Evolutionary conservation across 2,113 vertebrate species (phyloP), one percentile per base, ranked within the genome.

Genomic region (Caloenas nicobarica): DNA sequence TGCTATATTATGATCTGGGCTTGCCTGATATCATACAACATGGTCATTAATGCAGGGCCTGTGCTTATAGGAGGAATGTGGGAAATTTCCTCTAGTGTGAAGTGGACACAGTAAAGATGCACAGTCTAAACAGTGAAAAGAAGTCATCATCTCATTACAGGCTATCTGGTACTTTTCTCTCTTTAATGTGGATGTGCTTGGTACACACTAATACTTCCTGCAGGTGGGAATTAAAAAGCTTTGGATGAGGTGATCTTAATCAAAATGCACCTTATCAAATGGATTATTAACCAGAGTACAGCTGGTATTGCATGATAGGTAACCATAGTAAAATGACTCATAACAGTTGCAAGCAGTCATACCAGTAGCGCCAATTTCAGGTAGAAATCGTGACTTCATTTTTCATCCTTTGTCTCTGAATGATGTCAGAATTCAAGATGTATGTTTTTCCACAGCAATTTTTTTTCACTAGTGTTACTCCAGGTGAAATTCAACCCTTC

Each of bases 381-480:
- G 89, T 95, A 95, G 95, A 95, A 97, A 91, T 46, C 80, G 93
- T 96, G 91, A 87, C 83, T 97, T 96, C 57, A 44, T 81, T 94
- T 97, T 86, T 91, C 91, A 94, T 94, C 91, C 88, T 96, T 96
- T 87, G 91, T 96, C 93, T 97, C 92, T 94, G 89, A 94, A 73
- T 85, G 83, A 91, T 78, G 57, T 74, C 34, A 29, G 86, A 89
- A 81, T 96, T 95, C 92, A 95, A 94, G 94, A 79, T 1, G 2
- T 88, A 65, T 21, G 1, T 96, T 96, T 93, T 78, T 81, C 88
- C 74, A 60, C 72, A 93, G 91, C 90, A 91, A 88, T 93, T 51
- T 24, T 89, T 93, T 85, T 57, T 90, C 68, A 69, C 70, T 71
- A 38, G 51, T 23, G 5, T 48, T 92, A 48, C 60, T 91, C 31